A percentile compares a stretch with the other conserved stretches of the same genome.
Evolutionary conservation across 2,888 invertebrate genomes (phyloP).

Genomic region (Muschampia plurimacula): DNA sequence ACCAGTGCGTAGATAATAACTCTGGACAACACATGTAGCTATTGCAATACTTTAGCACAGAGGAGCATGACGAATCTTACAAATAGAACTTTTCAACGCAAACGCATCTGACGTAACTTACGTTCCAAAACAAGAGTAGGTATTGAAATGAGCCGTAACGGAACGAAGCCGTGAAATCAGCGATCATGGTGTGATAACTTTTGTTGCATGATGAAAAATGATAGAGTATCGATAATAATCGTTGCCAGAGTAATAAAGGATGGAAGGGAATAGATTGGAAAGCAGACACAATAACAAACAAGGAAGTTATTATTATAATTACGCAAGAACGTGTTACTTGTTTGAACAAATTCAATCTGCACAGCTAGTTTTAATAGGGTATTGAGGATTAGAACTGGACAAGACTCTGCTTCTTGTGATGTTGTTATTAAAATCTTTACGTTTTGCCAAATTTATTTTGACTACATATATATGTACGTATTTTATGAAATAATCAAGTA

Average conservation of each 20-base stretch:
- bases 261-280: constrained; percentile 37
- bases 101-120: constrained; percentile 49
- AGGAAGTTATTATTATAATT: constrained; percentile 39
- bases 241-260: constrained; percentile 30
- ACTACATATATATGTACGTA: no score
- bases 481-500: neutral
- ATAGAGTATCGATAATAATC: constrained; percentile 38
- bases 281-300: constrained; percentile 38
- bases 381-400: neutral
- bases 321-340: constrained; percentile 34
- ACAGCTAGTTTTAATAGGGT: constrained; percentile 13
- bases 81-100: constrained; percentile 49
- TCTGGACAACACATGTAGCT: constrained; percentile 48
- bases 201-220: constrained; percentile 40
- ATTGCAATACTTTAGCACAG: constrained; percentile 58
- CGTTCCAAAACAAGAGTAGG: constrained; percentile 59
- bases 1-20: constrained; percentile 33
- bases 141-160: constrained; percentile 66
- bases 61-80: constrained; percentile 62
- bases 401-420: neutral
- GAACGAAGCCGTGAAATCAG: constrained; percentile 64
- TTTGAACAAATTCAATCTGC: constrained; percentile 16
- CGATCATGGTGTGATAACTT: constrained; percentile 52
- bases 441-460: no score
- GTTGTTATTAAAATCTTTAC: neutral